Conservation (phyloP, 1,140 invertebrate species). For the Tribolium castaneum region DNA sequence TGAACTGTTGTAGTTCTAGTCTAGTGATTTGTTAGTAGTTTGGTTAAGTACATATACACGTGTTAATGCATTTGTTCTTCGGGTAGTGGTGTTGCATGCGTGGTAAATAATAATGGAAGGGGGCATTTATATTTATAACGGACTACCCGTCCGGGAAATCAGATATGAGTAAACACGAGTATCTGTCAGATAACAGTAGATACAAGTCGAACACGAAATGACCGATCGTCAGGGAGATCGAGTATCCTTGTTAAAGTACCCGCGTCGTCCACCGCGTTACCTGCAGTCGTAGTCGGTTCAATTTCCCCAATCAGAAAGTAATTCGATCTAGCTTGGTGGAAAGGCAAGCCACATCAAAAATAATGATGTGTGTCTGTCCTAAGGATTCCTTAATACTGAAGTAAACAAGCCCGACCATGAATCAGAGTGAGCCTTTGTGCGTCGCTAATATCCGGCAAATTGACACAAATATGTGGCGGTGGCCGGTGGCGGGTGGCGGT, state of each 20-base stretch:
- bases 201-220: slow-evolving; percentile 42
- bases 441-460: slow-evolving; percentile 57
- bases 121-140: slow-evolving; percentile 39
- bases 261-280: slow-evolving; percentile 39
- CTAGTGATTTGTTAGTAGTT: slow-evolving; percentile 1
- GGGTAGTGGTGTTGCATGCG: slow-evolving; percentile 8
- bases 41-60: background rate
- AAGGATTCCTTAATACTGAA: slow-evolving; percentile 56
- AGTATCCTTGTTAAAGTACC: slow-evolving; percentile 51
- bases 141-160: slow-evolving; percentile 40
- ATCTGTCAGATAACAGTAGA: slow-evolving; percentile 43
- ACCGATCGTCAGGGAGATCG: slow-evolving; percentile 47
- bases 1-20: background rate
- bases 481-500: slow-evolving; percentile 49
- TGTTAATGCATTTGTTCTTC: background rate
- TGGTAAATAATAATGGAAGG: slow-evolving; percentile 23
- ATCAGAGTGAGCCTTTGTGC: slow-evolving; percentile 51
- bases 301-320: slow-evolving; percentile 60
- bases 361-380: slow-evolving; percentile 58
- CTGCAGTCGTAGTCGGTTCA: slow-evolving; percentile 43
- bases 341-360: slow-evolving; percentile 57
- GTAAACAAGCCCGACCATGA: slow-evolving; percentile 54
- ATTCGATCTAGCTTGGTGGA: slow-evolving; percentile 55
- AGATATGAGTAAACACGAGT: slow-evolving; percentile 44
- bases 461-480: slow-evolving; percentile 57